Evolutionary conservation across 2,113 vertebrate species (phyloP).

Genomic region (Channa maculata): DNA sequence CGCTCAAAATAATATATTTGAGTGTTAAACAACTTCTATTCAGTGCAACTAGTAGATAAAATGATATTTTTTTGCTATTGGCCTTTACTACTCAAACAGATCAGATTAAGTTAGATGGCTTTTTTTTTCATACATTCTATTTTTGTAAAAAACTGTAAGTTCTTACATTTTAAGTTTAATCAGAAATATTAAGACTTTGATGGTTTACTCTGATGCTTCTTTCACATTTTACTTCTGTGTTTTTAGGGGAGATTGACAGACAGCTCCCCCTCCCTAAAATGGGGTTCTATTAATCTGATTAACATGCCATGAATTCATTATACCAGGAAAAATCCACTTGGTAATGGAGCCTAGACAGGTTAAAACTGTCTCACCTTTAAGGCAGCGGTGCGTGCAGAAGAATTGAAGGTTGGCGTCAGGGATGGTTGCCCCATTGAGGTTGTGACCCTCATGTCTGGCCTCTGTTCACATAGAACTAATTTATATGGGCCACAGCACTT

Average conservation of each 20-base stretch:
- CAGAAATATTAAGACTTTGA: constrained; percentile 53
- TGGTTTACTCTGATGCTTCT: constrained; percentile 44
- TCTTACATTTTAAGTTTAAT: constrained; percentile 50
- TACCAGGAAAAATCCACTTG: constrained; percentile 50
- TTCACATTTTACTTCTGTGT: constrained; percentile 54
- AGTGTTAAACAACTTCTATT: no score
- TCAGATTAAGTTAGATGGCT: background rate
- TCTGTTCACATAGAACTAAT: constrained; percentile 16
- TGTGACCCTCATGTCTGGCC: constrained; percentile 34
- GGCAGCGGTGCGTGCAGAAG: constrained; percentile 33
- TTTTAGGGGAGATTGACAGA: constrained; percentile 57
- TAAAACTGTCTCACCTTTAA: constrained; percentile 43
- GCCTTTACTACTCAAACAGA: background rate
- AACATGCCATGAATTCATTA: constrained; percentile 72
- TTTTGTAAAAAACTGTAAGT: background rate
- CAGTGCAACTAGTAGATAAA: no score
- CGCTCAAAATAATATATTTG: background rate
- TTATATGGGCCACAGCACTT: background rate
- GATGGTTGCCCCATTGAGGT: constrained; percentile 10
- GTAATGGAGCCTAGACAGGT: constrained; percentile 62
- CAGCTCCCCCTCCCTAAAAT: constrained; percentile 65
- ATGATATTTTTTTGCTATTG: background rate
- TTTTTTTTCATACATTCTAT: background rate
- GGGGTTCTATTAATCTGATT: constrained; percentile 79
- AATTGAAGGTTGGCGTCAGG: constrained; percentile 14